Evolutionary conservation across 2,797 vertebrate genomes (phyloP), one percentile per base, ranked within the genome.

Genomic region (Cryptoprocta ferox): DNA sequence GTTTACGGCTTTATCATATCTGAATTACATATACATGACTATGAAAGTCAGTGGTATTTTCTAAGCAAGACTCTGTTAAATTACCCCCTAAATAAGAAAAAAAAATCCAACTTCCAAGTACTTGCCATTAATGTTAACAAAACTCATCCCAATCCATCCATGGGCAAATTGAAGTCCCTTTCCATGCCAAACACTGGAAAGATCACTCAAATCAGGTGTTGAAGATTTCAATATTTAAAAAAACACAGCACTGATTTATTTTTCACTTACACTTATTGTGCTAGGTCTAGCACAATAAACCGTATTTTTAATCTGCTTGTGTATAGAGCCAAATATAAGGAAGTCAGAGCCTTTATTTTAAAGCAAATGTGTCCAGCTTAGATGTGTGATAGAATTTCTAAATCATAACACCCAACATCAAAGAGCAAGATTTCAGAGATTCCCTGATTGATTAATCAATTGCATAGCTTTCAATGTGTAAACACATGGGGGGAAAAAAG

Each of bases 311-410:
- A 92, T 71, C 56, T 89, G n/a, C 4, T 12, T 82, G 13, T 90
- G 45, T 9, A 95, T 81, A 71, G 59, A 26, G 37, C 2, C 32
- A 90, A 89, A 91, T 63, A 37, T 26, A 50, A 2, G 5, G 19
- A 96, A 97, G 48, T 91, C n/a, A 30, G 28, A 48, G 16, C 1
- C 42, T 56, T 96, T 89, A 93, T 93, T 92, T 97, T 97, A 85
- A 94, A 95, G 87, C 32, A 91, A 86, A 82, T 35, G 8, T 59
- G 48, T 61, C 28, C 28, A 48, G 59, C n/a, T 95, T 82, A 84
- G 82, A 56, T 50, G 3, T 48, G 48, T 91, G 56, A 35, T 28
- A 97, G 37, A 86, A 93, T 95, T 80, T 97, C 50, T 93, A 92
- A 97, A 86, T 93, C 21, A 50, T 65, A 92, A 79, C 66, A 89